Evolutionary conservation across 2,113 vertebrate genomes (phyloP).

Genomic region (Pyxicephalus adspersus): DNA sequence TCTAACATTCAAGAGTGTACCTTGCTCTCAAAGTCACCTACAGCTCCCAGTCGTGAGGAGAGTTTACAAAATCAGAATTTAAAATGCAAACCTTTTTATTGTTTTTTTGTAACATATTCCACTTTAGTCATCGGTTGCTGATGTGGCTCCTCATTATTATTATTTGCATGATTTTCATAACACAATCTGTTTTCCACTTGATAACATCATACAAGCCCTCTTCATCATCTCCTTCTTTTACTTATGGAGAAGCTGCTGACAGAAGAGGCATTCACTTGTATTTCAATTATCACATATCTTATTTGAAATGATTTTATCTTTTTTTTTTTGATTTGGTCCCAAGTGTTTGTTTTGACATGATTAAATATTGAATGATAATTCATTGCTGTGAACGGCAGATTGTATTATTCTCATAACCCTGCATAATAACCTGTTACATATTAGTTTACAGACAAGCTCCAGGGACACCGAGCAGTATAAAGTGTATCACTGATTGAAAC

Average conservation of each 20-base stretch:
- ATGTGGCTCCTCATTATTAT: not conserved
- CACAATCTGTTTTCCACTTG: slow-evolving; percentile 29
- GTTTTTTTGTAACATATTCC: too few species aligned
- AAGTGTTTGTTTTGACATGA: slow-evolving; percentile 44
- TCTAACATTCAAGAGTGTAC: too few species aligned
- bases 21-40: too few species aligned
- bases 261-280: slow-evolving; percentile 11
- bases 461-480: not conserved
- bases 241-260: slow-evolving; percentile 1
- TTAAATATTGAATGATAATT: slow-evolving; percentile 45
- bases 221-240: slow-evolving; percentile 12
- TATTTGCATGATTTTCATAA: not conserved
- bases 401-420: slow-evolving; percentile 7
- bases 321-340: slow-evolving; percentile 37
- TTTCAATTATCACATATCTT: slow-evolving; percentile 49
- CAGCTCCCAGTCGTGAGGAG: too few species aligned
- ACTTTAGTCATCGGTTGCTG: too few species aligned
- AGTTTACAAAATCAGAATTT: too few species aligned
- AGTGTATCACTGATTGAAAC: not conserved
- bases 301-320: slow-evolving; percentile 49
- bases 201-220: slow-evolving; percentile 12
- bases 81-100: too few species aligned
- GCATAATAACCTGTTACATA: slow-evolving; percentile 32
- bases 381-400: slow-evolving; percentile 11
- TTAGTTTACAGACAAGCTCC: not conserved